These are phyloP conservation scores for Echinops telfairi DNA, from an alignment of 2,113 vertebrate species.

Conservation along the genomic window DNA sequence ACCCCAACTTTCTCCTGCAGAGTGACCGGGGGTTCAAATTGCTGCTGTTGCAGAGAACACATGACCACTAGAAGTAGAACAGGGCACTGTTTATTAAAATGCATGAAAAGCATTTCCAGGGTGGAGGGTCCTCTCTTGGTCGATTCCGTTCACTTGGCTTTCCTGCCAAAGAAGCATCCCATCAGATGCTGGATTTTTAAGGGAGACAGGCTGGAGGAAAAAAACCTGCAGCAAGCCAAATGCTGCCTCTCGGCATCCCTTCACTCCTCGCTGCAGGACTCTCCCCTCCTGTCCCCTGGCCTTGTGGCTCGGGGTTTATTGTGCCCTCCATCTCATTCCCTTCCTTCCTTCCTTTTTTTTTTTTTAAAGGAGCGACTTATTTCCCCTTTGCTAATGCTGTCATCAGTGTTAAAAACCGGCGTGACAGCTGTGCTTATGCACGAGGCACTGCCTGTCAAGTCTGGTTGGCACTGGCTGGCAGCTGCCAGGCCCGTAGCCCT, in stretches of 20 bases:
- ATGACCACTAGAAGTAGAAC: not conserved
- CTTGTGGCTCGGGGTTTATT: rapidly evolving
- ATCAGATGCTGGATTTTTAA: not conserved
- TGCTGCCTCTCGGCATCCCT: not conserved
- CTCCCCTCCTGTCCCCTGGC: not conserved
- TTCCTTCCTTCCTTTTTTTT: slow-evolving; percentile 29
- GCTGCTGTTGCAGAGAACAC: no score
- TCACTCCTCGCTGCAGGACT: not conserved
- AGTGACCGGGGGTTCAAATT: no score
- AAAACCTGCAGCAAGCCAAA: not conserved
- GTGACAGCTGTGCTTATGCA: slow-evolving; percentile 23
- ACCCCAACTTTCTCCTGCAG: no score
- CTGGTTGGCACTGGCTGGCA: not conserved
- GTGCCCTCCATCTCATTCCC: not conserved
- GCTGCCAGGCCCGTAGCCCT: not conserved
- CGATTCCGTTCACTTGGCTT: not conserved
- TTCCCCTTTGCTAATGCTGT: slow-evolving; percentile 43
- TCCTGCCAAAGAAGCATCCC: not conserved
- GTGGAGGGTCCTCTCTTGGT: not conserved
- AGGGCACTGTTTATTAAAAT: not conserved
- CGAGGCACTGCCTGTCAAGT: slow-evolving; percentile 43
- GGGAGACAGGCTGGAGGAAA: not conserved
- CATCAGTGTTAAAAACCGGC: slow-evolving; percentile 38
- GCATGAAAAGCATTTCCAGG: not conserved
- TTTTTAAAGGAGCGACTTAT: slow-evolving; percentile 32